These are phyloP conservation scores for Ptyas mucosa DNA, from an alignment of 2,113 vertebrate species.

Conservation along the genomic window DNA sequence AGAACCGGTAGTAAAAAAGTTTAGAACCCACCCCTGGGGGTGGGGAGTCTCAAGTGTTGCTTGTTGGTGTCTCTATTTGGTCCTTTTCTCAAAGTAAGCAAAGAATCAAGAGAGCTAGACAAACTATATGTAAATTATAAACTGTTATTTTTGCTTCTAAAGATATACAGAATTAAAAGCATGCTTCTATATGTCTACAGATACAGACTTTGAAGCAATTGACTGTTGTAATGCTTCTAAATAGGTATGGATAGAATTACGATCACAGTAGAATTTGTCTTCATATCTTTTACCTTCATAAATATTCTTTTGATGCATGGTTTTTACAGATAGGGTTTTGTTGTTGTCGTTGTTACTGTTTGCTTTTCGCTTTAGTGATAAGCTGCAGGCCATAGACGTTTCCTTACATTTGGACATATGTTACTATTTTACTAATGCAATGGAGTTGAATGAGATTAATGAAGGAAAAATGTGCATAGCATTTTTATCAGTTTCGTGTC, in stretches of 20 bases:
- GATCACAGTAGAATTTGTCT: background rate
- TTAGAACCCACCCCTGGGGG: no score
- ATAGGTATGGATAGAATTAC: background rate
- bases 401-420: background rate
- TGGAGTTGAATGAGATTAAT: background rate
- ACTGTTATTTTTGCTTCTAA: background rate
- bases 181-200: background rate
- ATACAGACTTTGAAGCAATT: background rate
- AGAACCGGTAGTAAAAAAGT: no score
- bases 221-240: background rate
- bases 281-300: background rate
- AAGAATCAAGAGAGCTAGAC: background rate
- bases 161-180: background rate
- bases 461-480: background rate
- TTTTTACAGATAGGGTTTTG: background rate
- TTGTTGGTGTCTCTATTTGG: background rate
- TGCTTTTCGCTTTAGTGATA: background rate
- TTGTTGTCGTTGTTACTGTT: background rate
- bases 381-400: background rate
- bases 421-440: background rate
- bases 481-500: background rate
- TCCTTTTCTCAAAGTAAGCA: background rate
- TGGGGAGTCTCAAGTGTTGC: background rate
- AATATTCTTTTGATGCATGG: background rate
- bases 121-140: constrained; percentile 17